Evolutionary conservation across 2,113 vertebrate genomes (phyloP).

Genomic region (Terrapene triunguis): DNA sequence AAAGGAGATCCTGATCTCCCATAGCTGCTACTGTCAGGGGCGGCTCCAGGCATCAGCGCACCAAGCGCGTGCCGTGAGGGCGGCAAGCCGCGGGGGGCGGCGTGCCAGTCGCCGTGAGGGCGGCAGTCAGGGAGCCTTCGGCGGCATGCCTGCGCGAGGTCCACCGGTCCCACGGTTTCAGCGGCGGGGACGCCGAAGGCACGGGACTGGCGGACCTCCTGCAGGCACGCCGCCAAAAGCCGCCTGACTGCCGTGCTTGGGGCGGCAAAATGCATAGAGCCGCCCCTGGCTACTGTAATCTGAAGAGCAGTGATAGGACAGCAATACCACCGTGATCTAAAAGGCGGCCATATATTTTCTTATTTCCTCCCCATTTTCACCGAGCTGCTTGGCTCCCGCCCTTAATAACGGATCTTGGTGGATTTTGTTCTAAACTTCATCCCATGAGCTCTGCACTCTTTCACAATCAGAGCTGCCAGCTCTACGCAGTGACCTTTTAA

Average conservation of each 20-base stretch:
- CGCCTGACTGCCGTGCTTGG: too few species aligned
- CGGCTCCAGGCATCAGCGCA: too few species aligned
- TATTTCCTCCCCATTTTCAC: fast-evolving
- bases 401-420: fast-evolving
- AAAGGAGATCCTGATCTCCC: background rate
- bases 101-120: too few species aligned
- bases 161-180: too few species aligned
- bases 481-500: constrained; percentile 17
- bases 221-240: too few species aligned
- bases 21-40: background rate
- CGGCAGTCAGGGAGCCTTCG: too few species aligned
- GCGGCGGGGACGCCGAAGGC: too few species aligned
- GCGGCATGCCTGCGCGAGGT: too few species aligned
- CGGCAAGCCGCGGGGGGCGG: too few species aligned
- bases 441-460: background rate
- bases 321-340: background rate
- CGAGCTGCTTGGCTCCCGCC: background rate
- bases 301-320: background rate
- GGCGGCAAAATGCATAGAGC: too few species aligned
- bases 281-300: background rate
- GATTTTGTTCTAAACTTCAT: background rate
- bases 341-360: background rate
- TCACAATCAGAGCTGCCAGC: background rate
- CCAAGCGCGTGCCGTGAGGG: too few species aligned
- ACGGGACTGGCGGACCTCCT: too few species aligned